Base-by-base conservation (phyloP, 2,113 vertebrate species). In the Piaya cayana region DNA sequence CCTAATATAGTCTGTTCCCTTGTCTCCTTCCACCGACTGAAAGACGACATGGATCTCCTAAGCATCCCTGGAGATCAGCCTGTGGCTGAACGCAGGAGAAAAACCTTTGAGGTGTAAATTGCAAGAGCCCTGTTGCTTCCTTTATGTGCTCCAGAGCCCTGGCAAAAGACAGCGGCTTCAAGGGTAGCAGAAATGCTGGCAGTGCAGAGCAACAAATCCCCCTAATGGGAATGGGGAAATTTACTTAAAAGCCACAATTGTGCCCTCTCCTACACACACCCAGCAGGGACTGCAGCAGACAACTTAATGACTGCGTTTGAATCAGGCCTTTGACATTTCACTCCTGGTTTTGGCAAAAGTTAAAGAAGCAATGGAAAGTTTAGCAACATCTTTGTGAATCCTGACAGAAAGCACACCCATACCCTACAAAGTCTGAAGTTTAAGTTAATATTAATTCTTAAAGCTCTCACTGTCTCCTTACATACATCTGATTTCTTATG, bases 361-460 rank as follows among this genome's bases (percentile, higher is more conserved):
- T 72, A 56, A 52, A 60, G 49, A 19, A 90, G 25, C 12, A 67
- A n/a, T 55, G 45, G 59, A 58, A 83, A 93, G 86, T 71, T 36
- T 16, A 60, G 20, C 53, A 68, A 11, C 39, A 34, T 22, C 56
- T 70, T 22, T 59, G 37, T 43, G 60, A 83, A 90, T 52, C 37
- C 58, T 50, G 50, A 82, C 25, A 75, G 58, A 92, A 82, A 72
- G 19, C 0, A 4, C 14, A 76, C 72, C 64, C 1, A 0, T 70
- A 65, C 15, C 17, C 49, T 81, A 63, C 60, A 87, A 65, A 92
- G 65, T n/a, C 32, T 87, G n/a, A 0, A 17, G 77, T 72, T 93
- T 89, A 71, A 82, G 13, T 78, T 92, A 20, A 84, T 91, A 95
- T 87, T 82, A 69, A 93, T 92, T 95, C 94, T 82, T 82, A 91